Conservation (phyloP, 1,140 invertebrate species). For the Rhopalosiphum padi region DNA sequence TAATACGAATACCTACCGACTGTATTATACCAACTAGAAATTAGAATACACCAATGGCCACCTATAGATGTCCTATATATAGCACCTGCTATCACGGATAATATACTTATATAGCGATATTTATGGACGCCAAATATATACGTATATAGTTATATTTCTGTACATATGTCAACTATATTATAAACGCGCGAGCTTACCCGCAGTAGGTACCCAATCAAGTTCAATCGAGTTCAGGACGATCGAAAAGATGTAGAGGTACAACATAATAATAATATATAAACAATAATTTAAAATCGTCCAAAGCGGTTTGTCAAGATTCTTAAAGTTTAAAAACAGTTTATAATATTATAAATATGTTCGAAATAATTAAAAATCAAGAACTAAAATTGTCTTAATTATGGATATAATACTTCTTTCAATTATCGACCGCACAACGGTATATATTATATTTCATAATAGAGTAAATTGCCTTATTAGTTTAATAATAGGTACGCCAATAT, state of each 20-base stretch:
- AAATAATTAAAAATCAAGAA: slow-evolving; percentile 13
- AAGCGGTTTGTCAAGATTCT: not conserved
- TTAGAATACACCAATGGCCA: not conserved
- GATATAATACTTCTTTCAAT: not conserved
- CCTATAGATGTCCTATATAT: not conserved
- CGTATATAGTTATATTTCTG: not conserved
- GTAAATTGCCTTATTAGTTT: slow-evolving; percentile 17
- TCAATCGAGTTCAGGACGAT: not conserved
- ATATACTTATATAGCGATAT: not conserved
- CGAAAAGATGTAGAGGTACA: slow-evolving; percentile 7
- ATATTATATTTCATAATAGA: not conserved
- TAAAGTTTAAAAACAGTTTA: not conserved
- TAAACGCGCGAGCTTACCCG: not conserved
- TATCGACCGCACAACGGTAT: not conserved
- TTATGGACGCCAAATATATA: not conserved
- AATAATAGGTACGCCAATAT: not conserved
- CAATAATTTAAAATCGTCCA: slow-evolving; percentile 1
- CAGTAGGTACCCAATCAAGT: not conserved
- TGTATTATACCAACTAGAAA: not conserved
- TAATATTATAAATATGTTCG: not conserved
- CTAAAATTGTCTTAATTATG: slow-evolving; percentile 11
- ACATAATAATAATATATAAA: not conserved
- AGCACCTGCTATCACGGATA: not conserved
- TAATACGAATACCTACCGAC: not conserved
- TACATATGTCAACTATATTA: not conserved